Percentiles rank a stretch among this genome's conserved stretches.
These are phyloP conservation scores for Melanophora roralis DNA, from an alignment of 2,888 invertebrate species.

Conservation along the genomic window DNA sequence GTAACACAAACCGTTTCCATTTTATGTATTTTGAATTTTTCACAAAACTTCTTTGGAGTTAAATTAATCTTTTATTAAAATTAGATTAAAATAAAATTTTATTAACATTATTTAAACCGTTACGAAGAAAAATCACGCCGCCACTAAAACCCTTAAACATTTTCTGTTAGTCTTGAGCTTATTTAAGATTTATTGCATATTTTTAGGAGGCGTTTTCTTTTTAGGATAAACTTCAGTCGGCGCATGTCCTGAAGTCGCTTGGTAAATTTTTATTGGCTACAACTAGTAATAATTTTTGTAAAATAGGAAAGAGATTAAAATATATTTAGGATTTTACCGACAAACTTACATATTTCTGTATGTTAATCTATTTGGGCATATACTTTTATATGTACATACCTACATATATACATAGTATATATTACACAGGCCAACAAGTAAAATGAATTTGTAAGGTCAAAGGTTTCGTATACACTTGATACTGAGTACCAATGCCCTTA, in stretches of 20 bases:
- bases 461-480: too few relatives aligned
- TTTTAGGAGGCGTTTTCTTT: slow-evolving; percentile 49
- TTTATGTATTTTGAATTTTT: neutral
- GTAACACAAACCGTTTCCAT: slow-evolving; percentile 19
- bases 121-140: slow-evolving; percentile 41
- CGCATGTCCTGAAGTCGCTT: slow-evolving; percentile 9
- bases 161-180: slow-evolving; percentile 18
- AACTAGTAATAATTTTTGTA: too few relatives aligned
- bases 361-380: too few relatives aligned
- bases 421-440: too few relatives aligned
- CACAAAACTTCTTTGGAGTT: neutral
- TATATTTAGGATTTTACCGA: too few relatives aligned
- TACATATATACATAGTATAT: too few relatives aligned
- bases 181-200: slow-evolving; percentile 46
- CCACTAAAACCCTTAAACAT: slow-evolving; percentile 36
- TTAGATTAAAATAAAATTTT: neutral
- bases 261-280: slow-evolving; percentile 33
- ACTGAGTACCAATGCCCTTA: too few relatives aligned
- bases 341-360: too few relatives aligned
- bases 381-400: too few relatives aligned
- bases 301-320: neutral
- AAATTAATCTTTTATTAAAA: neutral
- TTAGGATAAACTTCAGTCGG: neutral
- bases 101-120: slow-evolving; percentile 26
- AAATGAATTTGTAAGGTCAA: too few relatives aligned